Percentiles rank a stretch among this genome's conserved stretches.
Evolutionary conservation across 1,140 invertebrate species (phyloP).

Genomic region (Calephelis nemesis): DNA sequence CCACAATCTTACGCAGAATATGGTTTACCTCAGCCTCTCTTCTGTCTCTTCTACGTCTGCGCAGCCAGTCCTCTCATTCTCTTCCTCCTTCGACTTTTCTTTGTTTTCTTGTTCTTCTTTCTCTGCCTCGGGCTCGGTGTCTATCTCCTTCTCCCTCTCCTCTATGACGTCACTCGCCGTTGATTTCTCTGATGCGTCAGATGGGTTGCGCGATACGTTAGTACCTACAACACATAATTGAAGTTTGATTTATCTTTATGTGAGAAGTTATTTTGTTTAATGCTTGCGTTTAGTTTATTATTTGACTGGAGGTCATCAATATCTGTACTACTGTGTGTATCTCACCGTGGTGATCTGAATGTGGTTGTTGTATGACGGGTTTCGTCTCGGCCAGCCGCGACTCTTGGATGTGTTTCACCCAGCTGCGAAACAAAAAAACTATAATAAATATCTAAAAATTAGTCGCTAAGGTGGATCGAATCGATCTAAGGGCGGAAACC

Average conservation of each 20-base stretch:
- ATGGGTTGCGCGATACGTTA: conserved; percentile 64
- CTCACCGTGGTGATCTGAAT: conserved; percentile 59
- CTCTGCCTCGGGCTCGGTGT: conserved; percentile 29
- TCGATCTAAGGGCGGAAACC: no score
- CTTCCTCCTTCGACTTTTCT: conserved; percentile 28
- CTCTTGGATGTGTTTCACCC: conserved; percentile 61
- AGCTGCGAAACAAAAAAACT: conserved; percentile 34
- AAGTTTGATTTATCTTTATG: background rate
- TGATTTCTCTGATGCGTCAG: conserved; percentile 63
- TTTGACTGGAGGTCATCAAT: no score
- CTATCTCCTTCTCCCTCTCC: conserved; percentile 31
- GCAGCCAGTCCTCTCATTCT: conserved; percentile 25
- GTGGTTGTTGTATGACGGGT: conserved; percentile 43
- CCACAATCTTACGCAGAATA: background rate
- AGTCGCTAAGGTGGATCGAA: no score
- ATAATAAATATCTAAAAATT: no score
- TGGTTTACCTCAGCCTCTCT: conserved; percentile 43
- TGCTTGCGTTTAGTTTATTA: no score
- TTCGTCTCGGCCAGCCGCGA: conserved; percentile 54
- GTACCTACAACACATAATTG: conserved; percentile 36
- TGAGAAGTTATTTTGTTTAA: no score
- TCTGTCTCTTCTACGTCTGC: conserved; percentile 39
- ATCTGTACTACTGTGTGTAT: background rate
- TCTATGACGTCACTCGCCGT: conserved; percentile 36
- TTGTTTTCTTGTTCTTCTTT: conserved; percentile 29